Conservation (phyloP, 2,888 invertebrate species). For the Hyposoter didymator region DNA sequence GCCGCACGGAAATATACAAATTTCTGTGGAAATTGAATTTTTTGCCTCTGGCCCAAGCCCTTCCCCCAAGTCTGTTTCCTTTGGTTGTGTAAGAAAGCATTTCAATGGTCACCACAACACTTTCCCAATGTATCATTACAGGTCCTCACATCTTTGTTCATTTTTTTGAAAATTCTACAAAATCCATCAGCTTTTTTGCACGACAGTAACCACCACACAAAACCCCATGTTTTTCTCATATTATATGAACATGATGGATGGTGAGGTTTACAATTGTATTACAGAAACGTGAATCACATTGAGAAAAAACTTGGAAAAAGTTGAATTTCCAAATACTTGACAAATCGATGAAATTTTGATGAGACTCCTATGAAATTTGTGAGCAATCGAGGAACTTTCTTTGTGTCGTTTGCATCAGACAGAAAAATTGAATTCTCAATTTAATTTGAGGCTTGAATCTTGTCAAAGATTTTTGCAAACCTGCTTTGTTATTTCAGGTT, state of each 20-base stretch:
- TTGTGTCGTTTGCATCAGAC: neutral
- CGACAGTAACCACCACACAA: neutral
- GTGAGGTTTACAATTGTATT: neutral
- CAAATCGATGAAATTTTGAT: neutral
- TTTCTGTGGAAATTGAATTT: too few species aligned
- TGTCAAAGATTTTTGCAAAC: neutral
- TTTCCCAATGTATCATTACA: neutral
- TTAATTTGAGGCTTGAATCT: neutral
- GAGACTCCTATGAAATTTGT: neutral
- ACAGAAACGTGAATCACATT: neutral
- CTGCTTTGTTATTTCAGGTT: neutral
- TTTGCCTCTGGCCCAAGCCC: too few species aligned
- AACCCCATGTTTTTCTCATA: neutral
- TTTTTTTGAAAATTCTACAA: neutral
- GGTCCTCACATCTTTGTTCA: too few species aligned
- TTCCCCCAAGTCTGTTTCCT: neutral
- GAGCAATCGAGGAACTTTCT: neutral
- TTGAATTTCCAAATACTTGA: neutral
- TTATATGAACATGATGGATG: neutral
- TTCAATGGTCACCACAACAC: neutral
- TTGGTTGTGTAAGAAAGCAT: neutral
- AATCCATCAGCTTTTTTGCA: neutral
- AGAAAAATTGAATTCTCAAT: neutral
- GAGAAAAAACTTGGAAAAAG: neutral
- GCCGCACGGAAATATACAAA: too few species aligned